Conservation (phyloP, 2,888 invertebrate genomes). For the Myathropa florea region DNA sequence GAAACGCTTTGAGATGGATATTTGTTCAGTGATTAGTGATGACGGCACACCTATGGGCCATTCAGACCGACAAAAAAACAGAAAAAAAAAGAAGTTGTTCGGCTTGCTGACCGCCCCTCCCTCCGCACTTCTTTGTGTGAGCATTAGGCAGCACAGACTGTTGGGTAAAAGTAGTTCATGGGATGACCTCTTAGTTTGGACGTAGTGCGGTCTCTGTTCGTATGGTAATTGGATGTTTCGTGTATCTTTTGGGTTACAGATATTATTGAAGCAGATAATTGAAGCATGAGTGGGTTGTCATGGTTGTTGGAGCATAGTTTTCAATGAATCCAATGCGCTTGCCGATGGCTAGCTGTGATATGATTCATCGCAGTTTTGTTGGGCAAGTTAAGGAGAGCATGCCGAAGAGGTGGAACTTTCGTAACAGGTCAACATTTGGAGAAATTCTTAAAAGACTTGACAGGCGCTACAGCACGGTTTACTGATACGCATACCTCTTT, state of each 20-base stretch:
- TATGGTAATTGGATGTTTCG: background rate
- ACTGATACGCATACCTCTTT: too few species aligned
- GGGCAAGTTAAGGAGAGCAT: too few species aligned
- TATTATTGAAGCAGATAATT: background rate
- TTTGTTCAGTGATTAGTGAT: slow-evolving; percentile 29
- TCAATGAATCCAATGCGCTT: background rate
- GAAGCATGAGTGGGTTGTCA: background rate
- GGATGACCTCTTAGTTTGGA: slow-evolving; percentile 32
- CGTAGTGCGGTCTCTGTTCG: background rate
- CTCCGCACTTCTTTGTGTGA: background rate
- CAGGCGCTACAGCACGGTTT: too few species aligned
- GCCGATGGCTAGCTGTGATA: background rate
- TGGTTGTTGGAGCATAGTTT: background rate
- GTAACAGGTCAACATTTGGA: too few species aligned
- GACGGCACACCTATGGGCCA: slow-evolving; percentile 37
- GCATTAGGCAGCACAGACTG: background rate
- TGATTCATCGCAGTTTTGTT: background rate
- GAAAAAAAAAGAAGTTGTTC: background rate
- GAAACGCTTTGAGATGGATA: slow-evolving; percentile 11
- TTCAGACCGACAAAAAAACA: slow-evolving; percentile 6
- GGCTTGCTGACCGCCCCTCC: background rate
- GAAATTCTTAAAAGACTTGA: too few species aligned
- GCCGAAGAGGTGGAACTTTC: too few species aligned
- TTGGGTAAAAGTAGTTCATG: slow-evolving; percentile 52
- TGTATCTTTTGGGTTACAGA: background rate